phyloP scores from a whole-genome alignment of 2,797 vertebrate genomes.

The Spheniscus humboldti region DNA sequence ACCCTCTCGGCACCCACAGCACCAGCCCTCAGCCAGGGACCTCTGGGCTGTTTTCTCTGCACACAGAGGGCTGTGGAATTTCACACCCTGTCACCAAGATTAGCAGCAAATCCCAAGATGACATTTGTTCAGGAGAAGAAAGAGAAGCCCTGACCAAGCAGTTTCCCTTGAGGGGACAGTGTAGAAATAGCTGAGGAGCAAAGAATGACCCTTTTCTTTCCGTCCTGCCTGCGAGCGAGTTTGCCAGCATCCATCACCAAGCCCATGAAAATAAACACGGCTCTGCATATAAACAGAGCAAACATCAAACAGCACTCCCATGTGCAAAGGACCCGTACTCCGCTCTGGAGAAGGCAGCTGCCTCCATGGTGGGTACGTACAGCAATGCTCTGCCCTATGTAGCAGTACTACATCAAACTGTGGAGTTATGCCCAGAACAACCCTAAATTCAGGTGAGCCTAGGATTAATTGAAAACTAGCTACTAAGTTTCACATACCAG shows the following conservation, averaged over 20 bases:
- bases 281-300: conserved; percentile 23
- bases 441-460: background rate
- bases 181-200: conserved; percentile 40
- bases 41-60: background rate
- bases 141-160: conserved; percentile 56
- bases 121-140: conserved; percentile 41
- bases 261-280: conserved; percentile 24
- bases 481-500: fast-evolving
- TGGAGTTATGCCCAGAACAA: background rate
- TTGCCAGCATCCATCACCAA: conserved; percentile 52
- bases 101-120: conserved; percentile 40
- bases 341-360: background rate
- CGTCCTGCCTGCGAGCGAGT: background rate
- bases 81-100: conserved; percentile 51
- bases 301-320: background rate
- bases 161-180: background rate
- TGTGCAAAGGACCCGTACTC: background rate
- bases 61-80: conserved; percentile 46
- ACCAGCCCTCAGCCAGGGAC: background rate
- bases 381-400: fast-evolving
- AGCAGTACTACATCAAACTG: background rate
- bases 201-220: conserved; percentile 63
- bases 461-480: background rate
- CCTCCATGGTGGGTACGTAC: fast-evolving
- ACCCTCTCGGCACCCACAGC: background rate